Conservation (phyloP, 2,113 vertebrate genomes). For the Azemiops feae region DNA sequence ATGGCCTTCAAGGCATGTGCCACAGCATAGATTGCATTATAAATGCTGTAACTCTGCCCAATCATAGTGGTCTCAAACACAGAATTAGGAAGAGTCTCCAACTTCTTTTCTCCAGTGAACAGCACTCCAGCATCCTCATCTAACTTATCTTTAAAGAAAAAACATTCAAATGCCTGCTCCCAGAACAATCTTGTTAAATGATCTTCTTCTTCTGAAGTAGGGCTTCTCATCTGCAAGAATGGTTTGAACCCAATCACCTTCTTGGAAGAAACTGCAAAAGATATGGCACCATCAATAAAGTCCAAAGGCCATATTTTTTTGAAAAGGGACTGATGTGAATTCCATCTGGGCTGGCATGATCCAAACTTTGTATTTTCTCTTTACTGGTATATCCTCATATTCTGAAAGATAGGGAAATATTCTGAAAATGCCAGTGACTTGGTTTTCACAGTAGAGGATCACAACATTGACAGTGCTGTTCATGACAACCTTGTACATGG, state of each 20-base stretch:
- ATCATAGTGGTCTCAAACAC: not conserved
- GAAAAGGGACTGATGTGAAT: not conserved
- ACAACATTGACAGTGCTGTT: not conserved
- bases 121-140: not conserved
- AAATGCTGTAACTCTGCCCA: slow-evolving; percentile 3
- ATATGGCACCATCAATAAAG: not conserved
- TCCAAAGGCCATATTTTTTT: not conserved
- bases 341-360: slow-evolving; percentile 15
- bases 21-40: slow-evolving; percentile 13
- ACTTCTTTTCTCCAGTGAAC: not conserved
- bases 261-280: not conserved
- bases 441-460: not conserved
- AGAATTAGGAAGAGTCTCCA: not conserved
- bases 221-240: not conserved
- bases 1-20: not conserved
- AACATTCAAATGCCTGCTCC: not conserved
- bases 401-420: not conserved
- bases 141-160: not conserved
- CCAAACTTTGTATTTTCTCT: not conserved
- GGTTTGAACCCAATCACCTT: not conserved
- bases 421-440: not conserved
- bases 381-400: not conserved
- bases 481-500: not conserved
- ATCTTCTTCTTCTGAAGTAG: not conserved
- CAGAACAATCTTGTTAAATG: not conserved